A percentile compares a stretch with the other conserved stretches of the same genome.
Evolutionary conservation across 2,888 invertebrate species (phyloP).

Genomic region (Ypsolopha sequella): DNA sequence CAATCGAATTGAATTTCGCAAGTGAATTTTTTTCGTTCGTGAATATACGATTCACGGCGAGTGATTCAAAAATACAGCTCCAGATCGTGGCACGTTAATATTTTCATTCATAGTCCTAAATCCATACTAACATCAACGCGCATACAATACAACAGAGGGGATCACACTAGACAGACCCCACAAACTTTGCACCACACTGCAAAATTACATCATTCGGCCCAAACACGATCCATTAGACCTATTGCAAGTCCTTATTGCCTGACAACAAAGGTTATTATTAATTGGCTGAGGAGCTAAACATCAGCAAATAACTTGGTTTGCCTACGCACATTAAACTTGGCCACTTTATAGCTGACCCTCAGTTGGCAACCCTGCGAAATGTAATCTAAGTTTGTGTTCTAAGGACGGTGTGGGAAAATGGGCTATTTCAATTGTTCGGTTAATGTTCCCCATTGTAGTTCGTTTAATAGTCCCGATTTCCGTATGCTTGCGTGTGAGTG

Average conservation of each 20-base stretch:
- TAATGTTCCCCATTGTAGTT: conserved; percentile 21
- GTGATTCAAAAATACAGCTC: no score
- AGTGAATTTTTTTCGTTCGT: no score
- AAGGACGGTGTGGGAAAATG: neutral
- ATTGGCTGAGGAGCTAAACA: no score
- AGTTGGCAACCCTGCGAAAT: neutral
- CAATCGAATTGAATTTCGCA: no score
- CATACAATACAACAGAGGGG: neutral
- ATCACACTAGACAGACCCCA: conserved; percentile 29
- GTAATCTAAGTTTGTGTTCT: neutral
- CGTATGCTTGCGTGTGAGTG: no score
- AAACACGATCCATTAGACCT: conserved; percentile 12
- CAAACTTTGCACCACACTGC: conserved; percentile 47
- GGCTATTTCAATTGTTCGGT: conserved; percentile 26
- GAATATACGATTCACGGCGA: no score
- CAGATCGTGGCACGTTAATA: no score
- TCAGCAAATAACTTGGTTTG: neutral
- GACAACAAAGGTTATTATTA: no score
- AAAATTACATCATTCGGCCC: conserved; percentile 40
- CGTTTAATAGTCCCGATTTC: conserved; percentile 18
- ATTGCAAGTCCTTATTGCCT: no score
- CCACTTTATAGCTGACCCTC: neutral
- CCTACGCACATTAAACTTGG: neutral
- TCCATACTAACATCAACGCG: neutral
- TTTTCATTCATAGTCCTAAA: neutral